These are phyloP conservation scores for Ameiurus melas DNA, from an alignment of 2,113 vertebrate species.

Conservation along the genomic window DNA sequence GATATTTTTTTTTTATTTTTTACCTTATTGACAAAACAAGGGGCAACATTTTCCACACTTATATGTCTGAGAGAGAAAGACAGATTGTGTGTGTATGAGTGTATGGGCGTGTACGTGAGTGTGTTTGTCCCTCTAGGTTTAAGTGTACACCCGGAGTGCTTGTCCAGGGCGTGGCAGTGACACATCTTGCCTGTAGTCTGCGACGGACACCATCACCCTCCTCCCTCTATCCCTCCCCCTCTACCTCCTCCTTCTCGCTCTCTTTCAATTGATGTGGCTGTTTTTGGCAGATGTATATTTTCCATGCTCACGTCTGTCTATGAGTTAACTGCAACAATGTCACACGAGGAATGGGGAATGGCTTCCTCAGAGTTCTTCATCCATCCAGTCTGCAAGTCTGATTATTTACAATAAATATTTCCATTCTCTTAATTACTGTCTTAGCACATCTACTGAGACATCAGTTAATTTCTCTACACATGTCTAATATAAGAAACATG, in stretches of 20 bases:
- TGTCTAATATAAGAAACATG: slow-evolving; percentile 1
- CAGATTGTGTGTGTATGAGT: neutral
- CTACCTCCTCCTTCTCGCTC: slow-evolving; percentile 7
- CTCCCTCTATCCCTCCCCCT: neutral
- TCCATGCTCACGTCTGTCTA: slow-evolving; percentile 24
- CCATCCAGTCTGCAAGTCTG: neutral
- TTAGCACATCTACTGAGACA: neutral
- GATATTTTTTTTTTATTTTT: no score
- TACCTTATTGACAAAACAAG: no score
- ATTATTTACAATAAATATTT: neutral
- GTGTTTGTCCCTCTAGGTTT: slow-evolving; percentile 21
- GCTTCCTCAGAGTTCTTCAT: neutral
- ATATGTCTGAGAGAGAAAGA: neutral
- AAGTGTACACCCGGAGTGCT: slow-evolving; percentile 13
- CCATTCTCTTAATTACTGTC: neutral
- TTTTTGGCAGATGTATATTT: slow-evolving; percentile 46
- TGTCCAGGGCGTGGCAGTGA: slow-evolving; percentile 23
- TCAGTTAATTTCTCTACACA: neutral
- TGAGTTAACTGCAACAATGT: slow-evolving; percentile 19
- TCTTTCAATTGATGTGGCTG: slow-evolving; percentile 34
- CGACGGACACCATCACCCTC: slow-evolving; percentile 9
- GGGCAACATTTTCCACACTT: no score
- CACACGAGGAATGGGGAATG: slow-evolving; percentile 18
- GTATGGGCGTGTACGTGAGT: neutral
- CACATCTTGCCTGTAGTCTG: slow-evolving; percentile 28